phyloP scores from a whole-genome alignment of 2,113 vertebrate species.

The Pachyramphus minor region DNA sequence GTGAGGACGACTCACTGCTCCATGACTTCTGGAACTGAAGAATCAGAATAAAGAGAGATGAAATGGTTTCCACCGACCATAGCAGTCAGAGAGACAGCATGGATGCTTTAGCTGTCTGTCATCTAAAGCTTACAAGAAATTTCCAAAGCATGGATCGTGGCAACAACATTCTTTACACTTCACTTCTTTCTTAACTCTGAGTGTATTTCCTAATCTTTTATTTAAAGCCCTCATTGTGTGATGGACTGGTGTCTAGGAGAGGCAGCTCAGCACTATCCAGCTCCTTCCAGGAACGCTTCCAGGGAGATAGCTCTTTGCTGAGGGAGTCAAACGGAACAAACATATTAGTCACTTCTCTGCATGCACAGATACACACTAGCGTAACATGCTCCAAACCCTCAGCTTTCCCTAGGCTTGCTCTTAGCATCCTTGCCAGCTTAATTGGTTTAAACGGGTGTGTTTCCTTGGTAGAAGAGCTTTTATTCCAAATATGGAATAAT shows the following conservation, averaged over 20 bases:
- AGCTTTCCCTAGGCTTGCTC: neutral
- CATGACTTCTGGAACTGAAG: neutral
- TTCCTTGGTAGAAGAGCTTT: neutral
- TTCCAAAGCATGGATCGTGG: neutral
- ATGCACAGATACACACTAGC: rapidly evolving
- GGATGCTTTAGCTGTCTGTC: neutral
- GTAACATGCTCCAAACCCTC: neutral
- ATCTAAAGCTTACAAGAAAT: neutral
- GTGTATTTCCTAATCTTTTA: neutral
- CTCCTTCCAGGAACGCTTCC: neutral
- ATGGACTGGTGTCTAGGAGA: neutral
- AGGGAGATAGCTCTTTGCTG: neutral
- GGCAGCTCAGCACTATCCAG: neutral
- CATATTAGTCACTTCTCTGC: neutral
- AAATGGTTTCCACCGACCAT: neutral
- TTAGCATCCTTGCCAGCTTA: neutral
- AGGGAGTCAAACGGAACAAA: neutral
- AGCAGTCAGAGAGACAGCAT: neutral
- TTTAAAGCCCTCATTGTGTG: rapidly evolving
- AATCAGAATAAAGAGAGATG: neutral
- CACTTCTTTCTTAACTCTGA: neutral
- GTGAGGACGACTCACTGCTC: neutral
- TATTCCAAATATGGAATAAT: neutral
- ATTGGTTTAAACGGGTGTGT: neutral
- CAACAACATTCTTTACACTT: neutral